phyloP scores from a whole-genome alignment of 2,797 vertebrate genomes.

The Anableps anableps region DNA sequence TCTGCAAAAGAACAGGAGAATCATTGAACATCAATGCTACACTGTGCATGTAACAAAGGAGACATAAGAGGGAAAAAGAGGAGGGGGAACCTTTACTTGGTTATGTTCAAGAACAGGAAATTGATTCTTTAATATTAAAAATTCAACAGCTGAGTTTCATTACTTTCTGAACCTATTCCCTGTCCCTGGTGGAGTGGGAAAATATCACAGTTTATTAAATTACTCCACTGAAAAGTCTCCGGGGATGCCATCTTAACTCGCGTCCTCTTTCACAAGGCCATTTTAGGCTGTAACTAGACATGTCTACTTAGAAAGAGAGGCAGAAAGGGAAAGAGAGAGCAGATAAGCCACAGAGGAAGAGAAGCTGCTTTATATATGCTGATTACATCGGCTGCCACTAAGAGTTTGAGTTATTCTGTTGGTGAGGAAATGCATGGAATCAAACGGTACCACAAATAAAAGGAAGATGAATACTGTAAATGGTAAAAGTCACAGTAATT shows the following conservation, averaged over 20 bases:
- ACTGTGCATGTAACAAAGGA: conserved; percentile 46
- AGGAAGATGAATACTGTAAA: conserved; percentile 26
- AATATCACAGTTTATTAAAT: conserved; percentile 84
- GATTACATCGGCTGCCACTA: conserved; percentile 55
- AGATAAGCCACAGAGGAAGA: conserved; percentile 39
- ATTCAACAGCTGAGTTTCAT: conserved; percentile 80
- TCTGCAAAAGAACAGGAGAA: conserved; percentile 14
- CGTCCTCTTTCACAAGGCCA: conserved; percentile 72
- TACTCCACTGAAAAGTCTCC: conserved; percentile 78
- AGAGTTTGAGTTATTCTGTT: conserved; percentile 61
- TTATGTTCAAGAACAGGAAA: conserved; percentile 76
- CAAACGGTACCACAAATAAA: conserved; percentile 58
- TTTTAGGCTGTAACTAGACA: conserved; percentile 79
- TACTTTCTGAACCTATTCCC: conserved; percentile 76
- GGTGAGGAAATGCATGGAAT: conserved; percentile 47
- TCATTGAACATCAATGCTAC: conserved; percentile 42
- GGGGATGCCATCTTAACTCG: conserved; percentile 78
- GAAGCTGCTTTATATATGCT: conserved; percentile 52
- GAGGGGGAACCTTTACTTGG: conserved; percentile 43
- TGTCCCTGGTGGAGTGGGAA: conserved; percentile 71
- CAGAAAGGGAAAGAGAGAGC: conserved; percentile 23
- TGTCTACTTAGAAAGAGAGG: conserved; percentile 69
- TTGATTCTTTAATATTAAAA: conserved; percentile 82
- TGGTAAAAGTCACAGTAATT: conserved; percentile 34
- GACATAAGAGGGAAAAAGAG: conserved; percentile 47